Conservation (phyloP, 1,140 invertebrate genomes). For the Drosophila guanche region DNA sequence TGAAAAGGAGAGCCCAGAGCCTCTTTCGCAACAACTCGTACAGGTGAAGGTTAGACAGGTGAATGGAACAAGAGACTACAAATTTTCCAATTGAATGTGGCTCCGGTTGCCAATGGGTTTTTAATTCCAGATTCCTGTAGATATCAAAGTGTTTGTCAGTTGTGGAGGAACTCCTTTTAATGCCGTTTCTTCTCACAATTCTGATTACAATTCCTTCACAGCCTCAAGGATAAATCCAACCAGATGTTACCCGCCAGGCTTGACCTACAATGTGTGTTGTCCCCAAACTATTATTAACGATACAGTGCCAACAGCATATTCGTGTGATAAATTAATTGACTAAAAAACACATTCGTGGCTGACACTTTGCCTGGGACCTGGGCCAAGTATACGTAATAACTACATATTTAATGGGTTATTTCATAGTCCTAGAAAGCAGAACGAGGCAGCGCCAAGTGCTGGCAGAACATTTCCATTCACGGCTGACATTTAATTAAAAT, state of each 20-base stretch:
- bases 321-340: constrained; percentile 62
- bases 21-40: no score
- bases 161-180: no score
- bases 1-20: not conserved
- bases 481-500: constrained; percentile 75
- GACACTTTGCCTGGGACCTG: constrained; percentile 41
- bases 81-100: no score
- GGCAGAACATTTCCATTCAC: constrained; percentile 39
- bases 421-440: constrained; percentile 11
- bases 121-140: no score
- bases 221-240: no score
- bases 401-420: constrained; percentile 71
- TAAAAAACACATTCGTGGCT: constrained; percentile 52
- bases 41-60: no score
- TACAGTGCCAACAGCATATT: constrained; percentile 30
- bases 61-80: no score
- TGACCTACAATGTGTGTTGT: constrained; percentile 12
- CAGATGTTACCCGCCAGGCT: constrained; percentile 1
- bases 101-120: no score
- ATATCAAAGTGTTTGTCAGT: no score
- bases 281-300: constrained; percentile 37
- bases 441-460: constrained; percentile 46
- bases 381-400: constrained; percentile 62
- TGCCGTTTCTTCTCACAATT: no score
- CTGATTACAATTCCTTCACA: no score